phyloP scores from a whole-genome alignment of 2,113 vertebrate genomes.

The Marcusenius ussheri region DNA sequence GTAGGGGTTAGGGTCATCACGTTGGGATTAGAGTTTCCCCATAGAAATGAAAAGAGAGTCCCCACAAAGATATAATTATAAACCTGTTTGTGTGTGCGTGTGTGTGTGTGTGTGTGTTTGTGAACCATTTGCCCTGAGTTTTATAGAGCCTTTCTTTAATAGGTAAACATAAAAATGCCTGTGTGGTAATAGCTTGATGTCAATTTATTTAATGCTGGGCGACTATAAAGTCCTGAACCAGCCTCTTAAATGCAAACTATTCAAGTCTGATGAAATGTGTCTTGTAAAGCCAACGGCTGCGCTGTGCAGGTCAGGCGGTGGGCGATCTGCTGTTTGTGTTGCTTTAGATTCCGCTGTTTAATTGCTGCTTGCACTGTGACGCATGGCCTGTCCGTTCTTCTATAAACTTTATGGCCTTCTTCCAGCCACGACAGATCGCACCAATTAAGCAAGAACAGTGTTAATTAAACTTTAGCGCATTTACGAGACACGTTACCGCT shows the following conservation, averaged over 20 bases:
- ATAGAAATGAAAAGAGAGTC: too few species aligned
- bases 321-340: background rate
- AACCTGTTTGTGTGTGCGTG: background rate
- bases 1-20: too few species aligned
- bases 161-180: constrained; percentile 34
- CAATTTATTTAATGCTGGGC: constrained; percentile 32
- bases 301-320: background rate
- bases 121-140: constrained; percentile 27
- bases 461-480: constrained; percentile 29
- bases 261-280: constrained; percentile 21
- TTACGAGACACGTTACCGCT: constrained; percentile 11
- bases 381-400: constrained; percentile 3
- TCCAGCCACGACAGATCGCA: constrained; percentile 22
- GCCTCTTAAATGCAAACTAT: constrained; percentile 26
- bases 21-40: too few species aligned
- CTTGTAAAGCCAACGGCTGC: constrained; percentile 29
- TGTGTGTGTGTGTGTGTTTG: background rate
- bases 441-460: constrained; percentile 25
- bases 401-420: constrained; percentile 26
- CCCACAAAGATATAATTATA: too few species aligned
- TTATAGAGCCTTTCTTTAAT: constrained; percentile 35
- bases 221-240: constrained; percentile 25
- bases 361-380: background rate
- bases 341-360: background rate
- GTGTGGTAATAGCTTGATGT: constrained; percentile 33